phyloP scores from a whole-genome alignment of 2,888 invertebrate genomes.

The Tetheella fluctuosa region DNA sequence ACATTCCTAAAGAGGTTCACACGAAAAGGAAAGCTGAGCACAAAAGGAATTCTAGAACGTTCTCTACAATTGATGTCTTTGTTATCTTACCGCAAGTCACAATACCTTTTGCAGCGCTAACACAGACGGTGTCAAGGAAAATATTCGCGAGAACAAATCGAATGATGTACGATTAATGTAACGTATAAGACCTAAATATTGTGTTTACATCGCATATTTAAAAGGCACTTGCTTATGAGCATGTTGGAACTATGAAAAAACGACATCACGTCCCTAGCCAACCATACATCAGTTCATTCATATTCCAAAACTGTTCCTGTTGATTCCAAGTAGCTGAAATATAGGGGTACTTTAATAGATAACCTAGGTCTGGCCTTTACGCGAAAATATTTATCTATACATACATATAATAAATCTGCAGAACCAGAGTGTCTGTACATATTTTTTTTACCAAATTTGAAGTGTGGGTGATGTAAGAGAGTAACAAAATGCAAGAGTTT shows the following conservation, averaged over 20 bases:
- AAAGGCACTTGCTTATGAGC: background rate
- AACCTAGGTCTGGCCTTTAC: background rate
- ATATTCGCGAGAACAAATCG: background rate
- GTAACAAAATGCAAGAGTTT: too few relatives aligned
- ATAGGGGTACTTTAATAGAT: background rate
- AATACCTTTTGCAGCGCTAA: background rate
- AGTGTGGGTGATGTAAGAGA: too few relatives aligned
- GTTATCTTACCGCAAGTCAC: background rate
- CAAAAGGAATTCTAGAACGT: conserved; percentile 1
- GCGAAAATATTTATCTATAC: too few relatives aligned
- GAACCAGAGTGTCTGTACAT: too few relatives aligned
- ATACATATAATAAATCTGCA: too few relatives aligned
- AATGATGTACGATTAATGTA: background rate
- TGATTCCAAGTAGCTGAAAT: background rate
- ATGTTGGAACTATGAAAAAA: background rate
- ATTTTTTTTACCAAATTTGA: too few relatives aligned
- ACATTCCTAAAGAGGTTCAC: background rate
- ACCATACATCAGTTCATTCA: background rate
- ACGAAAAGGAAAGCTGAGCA: background rate
- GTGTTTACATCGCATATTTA: background rate
- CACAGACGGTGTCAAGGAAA: background rate
- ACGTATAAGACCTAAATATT: background rate
- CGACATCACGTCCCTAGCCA: background rate
- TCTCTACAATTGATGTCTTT: conserved; percentile 2
- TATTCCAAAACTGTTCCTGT: background rate